A percentile compares a stretch with the other conserved stretches of the same genome.
Evolutionary conservation across 2,888 invertebrate species (phyloP).

Genomic region (Nipponacmea schrenckii): DNA sequence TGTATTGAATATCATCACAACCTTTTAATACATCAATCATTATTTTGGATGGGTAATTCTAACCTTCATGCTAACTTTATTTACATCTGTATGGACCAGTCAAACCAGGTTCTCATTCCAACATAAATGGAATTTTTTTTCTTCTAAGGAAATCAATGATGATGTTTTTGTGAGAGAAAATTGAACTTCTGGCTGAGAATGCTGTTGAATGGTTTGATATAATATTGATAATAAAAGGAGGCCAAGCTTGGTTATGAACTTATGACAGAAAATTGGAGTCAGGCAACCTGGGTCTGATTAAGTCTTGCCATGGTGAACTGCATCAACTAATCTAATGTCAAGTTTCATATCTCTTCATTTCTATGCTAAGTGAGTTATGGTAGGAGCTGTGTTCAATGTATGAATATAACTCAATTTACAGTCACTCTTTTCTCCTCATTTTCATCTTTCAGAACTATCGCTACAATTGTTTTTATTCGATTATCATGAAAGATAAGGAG

Average conservation of each 20-base stretch:
- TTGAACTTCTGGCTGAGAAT: not conserved
- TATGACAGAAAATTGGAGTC: slow-evolving; percentile 5
- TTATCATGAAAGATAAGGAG: slow-evolving; percentile 5
- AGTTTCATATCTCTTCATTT: not conserved
- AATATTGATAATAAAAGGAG: not conserved
- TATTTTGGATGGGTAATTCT: slow-evolving; percentile 8
- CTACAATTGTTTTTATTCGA: slow-evolving; percentile 1
- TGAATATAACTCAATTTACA: slow-evolving; percentile 2
- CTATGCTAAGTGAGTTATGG: slow-evolving; percentile 5
- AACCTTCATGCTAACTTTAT: slow-evolving; percentile 8
- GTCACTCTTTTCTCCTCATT: not conserved
- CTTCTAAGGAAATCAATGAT: not conserved
- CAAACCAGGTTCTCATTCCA: not conserved
- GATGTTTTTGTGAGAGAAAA: slow-evolving; percentile 3
- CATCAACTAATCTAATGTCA: not conserved
- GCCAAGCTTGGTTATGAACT: slow-evolving; percentile 1
- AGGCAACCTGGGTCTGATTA: slow-evolving; percentile 6
- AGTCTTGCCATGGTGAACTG: slow-evolving; percentile 4
- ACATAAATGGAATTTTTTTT: slow-evolving; percentile 1
- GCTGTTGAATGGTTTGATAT: slow-evolving; percentile 4
- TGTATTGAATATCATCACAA: not conserved
- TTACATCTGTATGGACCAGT: not conserved
- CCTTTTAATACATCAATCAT: not conserved
- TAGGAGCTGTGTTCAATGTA: slow-evolving; percentile 3
- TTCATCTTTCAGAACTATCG: not conserved